Base-by-base conservation (phyloP, 2,113 vertebrate genomes). In the Oryzias javanicus region DNA sequence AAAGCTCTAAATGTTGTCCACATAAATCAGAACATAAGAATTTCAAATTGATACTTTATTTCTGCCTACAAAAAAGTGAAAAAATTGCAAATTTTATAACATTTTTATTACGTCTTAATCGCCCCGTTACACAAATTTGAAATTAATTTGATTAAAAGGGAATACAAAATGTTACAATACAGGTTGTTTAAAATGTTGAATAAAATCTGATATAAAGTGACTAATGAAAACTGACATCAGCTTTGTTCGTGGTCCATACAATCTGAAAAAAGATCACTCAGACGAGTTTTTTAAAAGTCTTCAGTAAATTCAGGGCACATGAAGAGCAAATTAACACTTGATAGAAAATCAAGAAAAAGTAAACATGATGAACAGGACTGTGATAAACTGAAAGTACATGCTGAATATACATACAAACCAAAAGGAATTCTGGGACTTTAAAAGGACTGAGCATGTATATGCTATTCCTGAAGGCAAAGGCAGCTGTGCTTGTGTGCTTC, bases 381-480 rank as follows among this genome's bases (percentile, higher is more conserved):
- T 35, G 41, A 62, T 66, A 69, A 69, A 67, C 63, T 64, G 60
- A 48, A 60, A 58, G 42, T 42, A 49, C 54, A 56, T 56, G 49
- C 58, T 62, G 55, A 56, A 61, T 60, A 64, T 66, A 70, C 40
- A 72, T 55, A 46, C 8, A 22, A 57, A 45, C 60, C 66, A 72
- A 74, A n/a, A 55, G 50, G 42, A 27, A 46, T 20, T 17, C 42
- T 44, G 50, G 53, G 58, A 57, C 59, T 63, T 61, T 49, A 70
- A 74, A 62, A 49, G 19, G 55, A 42, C 59, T 67, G 47, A 70
- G 70, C 64, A 83, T 82, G 85, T 82, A 76, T 42, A 71, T 15
- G 46, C 22, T 78, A 60, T 70, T 81, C 81, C 67, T 83, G 57
- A 74, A 69, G 75, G 64, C 69, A n/a, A 8, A 42, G 14, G 27